Conservation (phyloP, 2,113 vertebrate species). For the Leucopternis melanops region DNA sequence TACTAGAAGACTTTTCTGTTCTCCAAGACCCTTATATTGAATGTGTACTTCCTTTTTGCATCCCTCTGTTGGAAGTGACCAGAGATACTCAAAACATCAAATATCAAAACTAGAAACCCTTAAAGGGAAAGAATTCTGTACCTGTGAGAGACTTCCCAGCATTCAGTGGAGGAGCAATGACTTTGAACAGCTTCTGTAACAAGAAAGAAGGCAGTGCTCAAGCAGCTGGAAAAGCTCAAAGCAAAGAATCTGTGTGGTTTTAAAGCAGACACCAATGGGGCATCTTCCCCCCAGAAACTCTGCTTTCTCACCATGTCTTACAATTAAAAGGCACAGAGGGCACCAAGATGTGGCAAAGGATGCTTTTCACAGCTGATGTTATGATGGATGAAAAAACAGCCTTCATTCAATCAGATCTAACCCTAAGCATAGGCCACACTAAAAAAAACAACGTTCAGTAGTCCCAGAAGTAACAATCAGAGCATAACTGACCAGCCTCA, state of each 20-base stretch:
- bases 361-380: neutral
- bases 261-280: neutral
- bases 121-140: slow-evolving; percentile 42
- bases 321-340: neutral
- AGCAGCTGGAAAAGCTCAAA: neutral
- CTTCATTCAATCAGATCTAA: neutral
- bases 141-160: slow-evolving; percentile 88
- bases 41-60: neutral
- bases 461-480: neutral
- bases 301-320: neutral
- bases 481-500: neutral
- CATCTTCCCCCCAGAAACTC: neutral
- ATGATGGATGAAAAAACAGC: neutral
- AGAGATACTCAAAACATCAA: neutral
- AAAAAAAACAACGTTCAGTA: neutral
- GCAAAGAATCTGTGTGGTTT: neutral
- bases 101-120: neutral
- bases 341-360: neutral
- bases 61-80: neutral
- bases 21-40: neutral
- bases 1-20: neutral
- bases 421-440: neutral
- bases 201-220: slow-evolving; percentile 5
- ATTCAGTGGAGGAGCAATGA: slow-evolving; percentile 84
- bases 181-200: slow-evolving; percentile 92